Evolutionary conservation across 1,140 invertebrate genomes (phyloP), one percentile per base, ranked within the genome.

Genomic region (Bradysia coprophila): DNA sequence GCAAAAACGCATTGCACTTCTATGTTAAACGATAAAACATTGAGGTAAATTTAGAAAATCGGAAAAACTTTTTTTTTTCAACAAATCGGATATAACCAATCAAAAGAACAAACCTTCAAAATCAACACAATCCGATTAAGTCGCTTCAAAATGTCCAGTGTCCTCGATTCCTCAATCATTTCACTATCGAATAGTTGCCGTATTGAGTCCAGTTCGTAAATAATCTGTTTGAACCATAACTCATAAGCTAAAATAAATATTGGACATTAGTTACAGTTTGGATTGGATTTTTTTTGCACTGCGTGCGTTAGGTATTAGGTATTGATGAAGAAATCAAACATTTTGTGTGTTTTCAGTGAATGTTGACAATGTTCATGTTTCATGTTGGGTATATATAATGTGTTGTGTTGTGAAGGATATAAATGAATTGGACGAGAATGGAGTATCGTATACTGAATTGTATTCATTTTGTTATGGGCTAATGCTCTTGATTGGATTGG

Each of bases 221-320:
- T 83, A 31, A 99, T 95, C 68, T 98, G 94, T 62, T 98, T 98
- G 68, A 99, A 99, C 95, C 95, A 98, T 13, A 99, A 66, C 61
- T 98, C 95, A 62, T 98, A 98, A 1, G 92, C 93, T 96, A 66
- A 45, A 68, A 69, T 13, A 47, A 65, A 55, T 22, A 19, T 4
- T 4, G 24, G 16, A n/a, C 22, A 5, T 19, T 21, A 39, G 22
- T 10, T 39, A 19, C 11, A 10, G 8, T 39, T 22, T 22, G 20
- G 10, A 21, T 18, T 22, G 8, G 8, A n/a, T 31, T 31, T 31
- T 31, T 9, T 31, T 31, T 8, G n/a, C 8, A 9, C 28, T 31
- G n/a, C 8, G n/a, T 31, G n/a, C n/a, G n/a, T 9, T 9, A 31
- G 28, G n/a, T n/a, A n/a, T n/a, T n/a, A n/a, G n/a, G n/a, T n/a